Evolutionary conservation across 2,888 invertebrate genomes (phyloP), one percentile per base, ranked within the genome.

Genomic region (Mylabris sibirica): DNA sequence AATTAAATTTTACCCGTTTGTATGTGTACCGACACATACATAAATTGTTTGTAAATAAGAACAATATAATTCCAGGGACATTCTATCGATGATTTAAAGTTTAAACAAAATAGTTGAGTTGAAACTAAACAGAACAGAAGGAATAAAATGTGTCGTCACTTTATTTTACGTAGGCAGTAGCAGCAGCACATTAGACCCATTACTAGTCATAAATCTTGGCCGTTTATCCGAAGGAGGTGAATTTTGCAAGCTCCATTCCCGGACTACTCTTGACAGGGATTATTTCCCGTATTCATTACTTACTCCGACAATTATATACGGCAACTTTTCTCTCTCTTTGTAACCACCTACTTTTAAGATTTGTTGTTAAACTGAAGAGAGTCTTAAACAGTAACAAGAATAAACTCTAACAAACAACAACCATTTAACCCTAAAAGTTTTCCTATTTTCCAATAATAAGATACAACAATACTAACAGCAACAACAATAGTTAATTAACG

Each of bases 131-230:
- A 20, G 20, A 49, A 49, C 49, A 49, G 20, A 53, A 22, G 22
- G 53, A 53, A 53, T 24, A 53, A 30, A 53, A 53, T 53, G 53
- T 53, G 53, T 53, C 24, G 24, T 53, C 53, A 22, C 24, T 53
- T 53, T 53, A 53, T 4, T 83, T 83, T 14, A 84, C 85, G 73
- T 87, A 88, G 76, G 87, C 87, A n/a, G n/a, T n/a, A n/a, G n/a
- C n/a, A n/a, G n/a, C n/a, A 84, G 87, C 87, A 75, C 87, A 88
- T 84, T 83, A 85, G 22, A 87, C 87, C 60, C 86, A 20, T 9
- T 53, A 20, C 87, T 86, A 84, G 79, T 87, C 85, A 78, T 89
- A 89, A 86, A 85, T 89, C 80, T 87, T 89, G 73, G 87, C 88
- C 75, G 89, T 89, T 80, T 87, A 89, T 41, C 84, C 87, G 78